phyloP scores from a whole-genome alignment of 2,113 vertebrate species.

The Petroica traversi region DNA sequence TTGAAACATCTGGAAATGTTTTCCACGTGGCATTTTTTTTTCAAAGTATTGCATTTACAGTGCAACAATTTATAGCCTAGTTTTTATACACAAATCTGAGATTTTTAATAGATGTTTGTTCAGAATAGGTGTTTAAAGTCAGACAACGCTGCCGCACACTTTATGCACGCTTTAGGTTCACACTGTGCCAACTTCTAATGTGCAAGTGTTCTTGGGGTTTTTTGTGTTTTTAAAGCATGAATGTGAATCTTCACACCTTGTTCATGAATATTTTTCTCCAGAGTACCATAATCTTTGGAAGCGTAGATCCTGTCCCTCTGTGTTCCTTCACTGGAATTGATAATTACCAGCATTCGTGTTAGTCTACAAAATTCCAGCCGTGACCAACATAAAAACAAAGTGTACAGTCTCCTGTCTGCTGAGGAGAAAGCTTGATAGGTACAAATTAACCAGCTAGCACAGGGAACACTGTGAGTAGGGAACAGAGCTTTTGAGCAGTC shows the following conservation, averaged over 20 bases:
- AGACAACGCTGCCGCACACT: background rate
- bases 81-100: slow-evolving; percentile 70
- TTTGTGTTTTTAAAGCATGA: slow-evolving; percentile 40
- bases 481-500: background rate
- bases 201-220: slow-evolving; percentile 12
- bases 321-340: background rate
- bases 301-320: background rate
- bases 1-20: slow-evolving; percentile 68
- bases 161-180: slow-evolving; percentile 26
- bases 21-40: slow-evolving; percentile 70
- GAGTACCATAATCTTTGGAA: background rate
- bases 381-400: slow-evolving; percentile 4
- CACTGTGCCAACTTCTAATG: slow-evolving; percentile 66
- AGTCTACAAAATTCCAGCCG: background rate
- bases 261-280: background rate
- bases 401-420: background rate
- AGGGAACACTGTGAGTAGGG: background rate
- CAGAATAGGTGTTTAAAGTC: slow-evolving; percentile 49
- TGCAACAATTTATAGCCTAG: slow-evolving; percentile 69
- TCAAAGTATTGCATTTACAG: slow-evolving; percentile 68
- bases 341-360: background rate
- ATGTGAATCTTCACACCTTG: slow-evolving; percentile 57
- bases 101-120: slow-evolving; percentile 62
- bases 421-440: background rate
- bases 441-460: background rate